Evolutionary conservation across 2,797 vertebrate genomes (phyloP).

Genomic region (Halcyon chelicuti): DNA sequence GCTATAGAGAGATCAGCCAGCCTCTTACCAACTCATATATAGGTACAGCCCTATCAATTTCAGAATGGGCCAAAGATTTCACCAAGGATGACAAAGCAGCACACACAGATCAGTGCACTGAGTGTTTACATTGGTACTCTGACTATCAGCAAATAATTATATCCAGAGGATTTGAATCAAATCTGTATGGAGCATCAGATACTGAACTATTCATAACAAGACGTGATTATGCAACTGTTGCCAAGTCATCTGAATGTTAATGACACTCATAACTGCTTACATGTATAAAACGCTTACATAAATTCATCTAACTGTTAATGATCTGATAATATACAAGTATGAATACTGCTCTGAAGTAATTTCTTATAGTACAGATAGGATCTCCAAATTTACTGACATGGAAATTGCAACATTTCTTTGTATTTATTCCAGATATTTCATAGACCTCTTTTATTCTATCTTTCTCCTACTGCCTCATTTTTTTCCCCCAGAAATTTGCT

Average conservation of each 20-base stretch:
- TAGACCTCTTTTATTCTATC: background rate
- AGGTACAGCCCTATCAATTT: background rate
- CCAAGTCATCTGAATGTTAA: background rate
- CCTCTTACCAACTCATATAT: accelerated
- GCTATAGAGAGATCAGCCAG: background rate
- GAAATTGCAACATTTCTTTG: background rate
- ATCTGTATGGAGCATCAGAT: background rate
- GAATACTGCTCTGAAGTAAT: background rate
- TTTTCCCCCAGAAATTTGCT: background rate
- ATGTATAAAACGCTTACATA: background rate
- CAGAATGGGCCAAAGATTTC: background rate
- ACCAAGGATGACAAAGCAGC: background rate
- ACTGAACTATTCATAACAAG: background rate
- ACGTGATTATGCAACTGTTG: background rate
- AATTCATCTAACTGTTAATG: background rate
- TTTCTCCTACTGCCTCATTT: background rate
- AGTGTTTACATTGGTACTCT: background rate
- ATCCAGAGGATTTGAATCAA: background rate
- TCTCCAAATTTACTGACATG: background rate
- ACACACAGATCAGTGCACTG: background rate
- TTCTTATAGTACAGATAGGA: background rate
- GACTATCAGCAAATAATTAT: background rate
- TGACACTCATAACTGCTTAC: background rate
- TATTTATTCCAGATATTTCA: background rate
- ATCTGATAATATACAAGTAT: background rate